These are phyloP conservation scores for Menidia beryllina DNA, from an alignment of 2,113 vertebrate genomes.

Conservation along the genomic window DNA sequence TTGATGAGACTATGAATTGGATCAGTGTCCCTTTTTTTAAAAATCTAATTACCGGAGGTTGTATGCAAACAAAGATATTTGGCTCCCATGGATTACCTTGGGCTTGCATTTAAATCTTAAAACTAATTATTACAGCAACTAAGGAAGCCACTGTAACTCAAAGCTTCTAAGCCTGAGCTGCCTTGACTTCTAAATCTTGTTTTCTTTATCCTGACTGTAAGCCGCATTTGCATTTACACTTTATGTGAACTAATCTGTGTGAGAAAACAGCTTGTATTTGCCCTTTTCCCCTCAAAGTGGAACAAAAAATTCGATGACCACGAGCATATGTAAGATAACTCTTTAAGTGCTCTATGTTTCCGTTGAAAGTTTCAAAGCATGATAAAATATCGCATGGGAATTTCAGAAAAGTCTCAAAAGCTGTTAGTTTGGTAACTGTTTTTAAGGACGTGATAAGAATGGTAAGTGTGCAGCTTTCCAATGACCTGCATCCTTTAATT, in stretches of 20 bases:
- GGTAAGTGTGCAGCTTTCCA: too few relatives aligned
- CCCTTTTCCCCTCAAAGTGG: slow-evolving; percentile 36
- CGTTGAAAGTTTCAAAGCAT: not conserved
- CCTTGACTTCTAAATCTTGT: slow-evolving; percentile 36
- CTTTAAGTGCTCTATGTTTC: slow-evolving; percentile 7
- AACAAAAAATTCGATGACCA: slow-evolving; percentile 38
- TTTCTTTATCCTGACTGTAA: slow-evolving; percentile 7
- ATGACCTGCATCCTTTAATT: too few relatives aligned
- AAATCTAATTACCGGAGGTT: too few relatives aligned
- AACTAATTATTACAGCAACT: not conserved
- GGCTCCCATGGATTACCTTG: not conserved
- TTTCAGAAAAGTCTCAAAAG: not conserved
- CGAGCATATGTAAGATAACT: slow-evolving; percentile 15
- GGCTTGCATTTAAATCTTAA: slow-evolving; percentile 16
- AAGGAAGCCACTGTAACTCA: slow-evolving; percentile 14
- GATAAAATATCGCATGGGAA: not conserved
- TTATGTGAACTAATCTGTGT: slow-evolving; percentile 16
- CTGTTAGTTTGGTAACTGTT: not conserved
- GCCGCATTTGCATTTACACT: slow-evolving; percentile 30
- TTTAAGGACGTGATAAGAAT: not conserved
- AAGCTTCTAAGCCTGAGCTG: slow-evolving; percentile 17
- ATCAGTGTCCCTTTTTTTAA: too few relatives aligned
- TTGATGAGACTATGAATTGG: too few relatives aligned
- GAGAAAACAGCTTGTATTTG: slow-evolving; percentile 28
- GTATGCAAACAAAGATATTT: slow-evolving; percentile 1